A percentile compares a stretch with the other conserved stretches of the same genome.
Conservation (phyloP, 2,797 vertebrate genomes). For the Gambelia wislizenii region DNA sequence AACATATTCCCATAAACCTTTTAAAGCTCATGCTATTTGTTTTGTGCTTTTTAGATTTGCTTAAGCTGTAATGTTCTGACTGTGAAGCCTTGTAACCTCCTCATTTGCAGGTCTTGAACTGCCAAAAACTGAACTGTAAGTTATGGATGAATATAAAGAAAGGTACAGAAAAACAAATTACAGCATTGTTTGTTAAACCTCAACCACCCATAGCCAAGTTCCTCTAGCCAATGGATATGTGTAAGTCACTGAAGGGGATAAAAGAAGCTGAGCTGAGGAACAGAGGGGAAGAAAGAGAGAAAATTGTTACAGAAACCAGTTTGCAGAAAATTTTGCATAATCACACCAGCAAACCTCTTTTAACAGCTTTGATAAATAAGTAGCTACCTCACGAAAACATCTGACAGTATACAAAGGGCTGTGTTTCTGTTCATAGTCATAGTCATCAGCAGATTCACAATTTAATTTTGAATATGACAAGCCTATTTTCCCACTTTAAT, state of each 20-base stretch:
- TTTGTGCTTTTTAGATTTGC: slow-evolving; percentile 9
- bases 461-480: neutral
- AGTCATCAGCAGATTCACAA: neutral
- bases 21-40: neutral
- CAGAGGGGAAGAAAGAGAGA: slow-evolving; percentile 36
- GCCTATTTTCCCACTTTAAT: neutral
- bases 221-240: slow-evolving; percentile 37
- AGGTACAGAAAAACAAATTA: slow-evolving; percentile 11
- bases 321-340: slow-evolving; percentile 39
- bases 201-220: slow-evolving; percentile 38
- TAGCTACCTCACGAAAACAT: slow-evolving; percentile 39
- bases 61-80: slow-evolving; percentile 4
- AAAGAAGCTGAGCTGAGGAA: slow-evolving; percentile 9
- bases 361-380: slow-evolving; percentile 37
- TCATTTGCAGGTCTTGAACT: neutral
- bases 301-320: slow-evolving; percentile 28
- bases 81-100: neutral
- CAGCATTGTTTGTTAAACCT: neutral
- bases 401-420: slow-evolving; percentile 34
- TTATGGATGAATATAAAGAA: slow-evolving; percentile 30
- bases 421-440: neutral
- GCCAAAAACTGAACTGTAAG: slow-evolving; percentile 35
- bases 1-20: slow-evolving; percentile 28
- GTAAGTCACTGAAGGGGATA: slow-evolving; percentile 34
- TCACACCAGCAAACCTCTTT: slow-evolving; percentile 45